Conservation (phyloP, 2,888 invertebrate genomes). For the Zeuzera pyrina region DNA sequence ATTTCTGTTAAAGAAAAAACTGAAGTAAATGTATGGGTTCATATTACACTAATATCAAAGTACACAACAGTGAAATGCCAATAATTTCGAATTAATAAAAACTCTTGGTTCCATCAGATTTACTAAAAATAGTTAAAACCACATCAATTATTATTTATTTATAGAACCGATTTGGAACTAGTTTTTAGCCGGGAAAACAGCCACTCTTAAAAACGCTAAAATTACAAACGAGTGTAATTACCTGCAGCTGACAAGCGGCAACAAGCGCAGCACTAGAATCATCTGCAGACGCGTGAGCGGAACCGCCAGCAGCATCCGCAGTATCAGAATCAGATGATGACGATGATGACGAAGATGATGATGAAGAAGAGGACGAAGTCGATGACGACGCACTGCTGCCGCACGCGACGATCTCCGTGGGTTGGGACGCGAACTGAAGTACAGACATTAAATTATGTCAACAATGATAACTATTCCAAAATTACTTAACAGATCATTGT, state of each 20-base stretch:
- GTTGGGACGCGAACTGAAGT: constrained; percentile 50
- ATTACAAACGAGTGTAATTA: constrained; percentile 15
- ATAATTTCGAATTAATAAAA: no score
- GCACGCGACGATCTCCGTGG: constrained; percentile 48
- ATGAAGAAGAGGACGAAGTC: constrained; percentile 51
- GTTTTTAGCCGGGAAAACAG: no score
- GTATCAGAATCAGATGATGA: constrained; percentile 63
- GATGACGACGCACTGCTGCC: constrained; percentile 60
- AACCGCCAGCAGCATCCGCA: constrained; percentile 54
- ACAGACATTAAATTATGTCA: background rate
- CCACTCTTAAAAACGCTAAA: background rate
- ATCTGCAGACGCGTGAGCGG: constrained; percentile 49
- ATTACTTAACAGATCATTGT: no score
- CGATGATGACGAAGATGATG: constrained; percentile 61
- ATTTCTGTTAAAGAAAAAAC: no score
- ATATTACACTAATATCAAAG: no score
- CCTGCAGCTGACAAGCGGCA: constrained; percentile 72
- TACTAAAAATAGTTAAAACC: no score
- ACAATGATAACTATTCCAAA: no score
- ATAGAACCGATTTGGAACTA: no score
- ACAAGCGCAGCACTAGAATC: constrained; percentile 73
- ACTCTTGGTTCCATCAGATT: no score
- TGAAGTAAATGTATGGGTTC: no score
- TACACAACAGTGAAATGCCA: no score
- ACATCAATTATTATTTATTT: no score